Base-by-base conservation (phyloP, 2,797 vertebrate species). In the Thaleichthys pacificus region DNA sequence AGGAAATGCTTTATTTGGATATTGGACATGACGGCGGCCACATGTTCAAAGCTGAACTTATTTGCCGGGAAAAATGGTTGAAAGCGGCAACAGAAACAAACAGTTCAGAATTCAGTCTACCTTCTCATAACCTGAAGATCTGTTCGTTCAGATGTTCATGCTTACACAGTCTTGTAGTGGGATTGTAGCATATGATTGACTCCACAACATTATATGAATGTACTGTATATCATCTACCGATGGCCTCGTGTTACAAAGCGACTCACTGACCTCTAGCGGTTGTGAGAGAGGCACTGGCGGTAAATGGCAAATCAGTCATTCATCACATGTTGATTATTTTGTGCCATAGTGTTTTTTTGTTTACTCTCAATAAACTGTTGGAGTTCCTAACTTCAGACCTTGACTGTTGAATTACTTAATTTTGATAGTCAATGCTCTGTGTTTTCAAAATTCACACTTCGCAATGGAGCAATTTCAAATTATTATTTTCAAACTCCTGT, bases 201-300 rank as follows among this genome's bases (percentile, higher is more conserved):
- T 42, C 11, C 8, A 42, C 11, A 42, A 9, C 38, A 12, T 35
- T 5, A 35, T 42, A 42, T 42, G 9, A 12, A 66, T 42, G 22
- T 22, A 49, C 38, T 22, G 42, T 24, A 15, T 21, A 22, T 47
- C n/a, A 14, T 42, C 51, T n/a, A 4, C 17, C 4, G 7, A 54
- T 4, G 19, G 17, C 51, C 3, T 54, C 8, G 14, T 54, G 51
- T 54, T 54, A 7, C 51, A 54, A n/a, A 54, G 51, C 51, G 7
- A 8, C 35, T 38, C 38, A 24, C n/a, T 66, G 64, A 22, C 38
- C 64, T 66, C 64, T 47, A 49, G 64, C 22, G 21, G 64, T 15
- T 66, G 38, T 4, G 12, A 21, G 47, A 66, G 12, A 5, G 9
- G n/a, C 38, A 38, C 38, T 12, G 38, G 38, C 38, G 38, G 38